Evolutionary conservation across 2,113 vertebrate species (phyloP), one percentile per base, ranked within the genome.

Genomic region (Xiphorhynchus elegans): DNA sequence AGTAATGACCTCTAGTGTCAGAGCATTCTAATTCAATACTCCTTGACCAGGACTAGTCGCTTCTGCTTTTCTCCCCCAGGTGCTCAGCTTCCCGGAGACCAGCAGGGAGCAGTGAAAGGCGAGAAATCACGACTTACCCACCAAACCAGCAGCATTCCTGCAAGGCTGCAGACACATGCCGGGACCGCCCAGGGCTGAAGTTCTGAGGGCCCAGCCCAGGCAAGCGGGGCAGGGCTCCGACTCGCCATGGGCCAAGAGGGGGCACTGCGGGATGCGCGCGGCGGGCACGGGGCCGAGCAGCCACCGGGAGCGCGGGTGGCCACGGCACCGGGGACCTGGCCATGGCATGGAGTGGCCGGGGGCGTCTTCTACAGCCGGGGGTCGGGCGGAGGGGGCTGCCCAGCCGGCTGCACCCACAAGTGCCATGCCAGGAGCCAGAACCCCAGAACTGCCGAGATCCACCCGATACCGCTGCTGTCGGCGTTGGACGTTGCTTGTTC

Each of bases 91-190:
- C n/a, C 50, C 3, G 29, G 42, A 75, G 55, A 37, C 91, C 95
- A 93, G 94, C 91, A 95, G 93, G 70, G 87, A 89, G 94, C 91
- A 91, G 89, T 44, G 89, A 73, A 69, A 80, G 89, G 78, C 84
- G 93, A 64, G 93, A 78, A 95, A 92, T 37, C 62, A 82, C 21
- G 47, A 10, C 62, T 8, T 2, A 31, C 72, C 67, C 79, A 52
- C 58, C n/a, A 2, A 63, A 9, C 72, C 59, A 10, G 95, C 91
- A 49, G 59, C 93, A 62, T 86, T 95, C 87, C 89, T 66, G 58
- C 37, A 1, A 20, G 58, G 62, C 78, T 44, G 52, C 49, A 15
- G 17, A 42, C 35, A 7, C 81, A 42, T 5, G 52, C 79, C 31
- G 21, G 67, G 53, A 18, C 75, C 17, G 75, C 70, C 62, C 44